A percentile compares a stretch with the other conserved stretches of the same genome.
phyloP scores from a whole-genome alignment of 2,113 vertebrate species.

The Plectropomus leopardus region DNA sequence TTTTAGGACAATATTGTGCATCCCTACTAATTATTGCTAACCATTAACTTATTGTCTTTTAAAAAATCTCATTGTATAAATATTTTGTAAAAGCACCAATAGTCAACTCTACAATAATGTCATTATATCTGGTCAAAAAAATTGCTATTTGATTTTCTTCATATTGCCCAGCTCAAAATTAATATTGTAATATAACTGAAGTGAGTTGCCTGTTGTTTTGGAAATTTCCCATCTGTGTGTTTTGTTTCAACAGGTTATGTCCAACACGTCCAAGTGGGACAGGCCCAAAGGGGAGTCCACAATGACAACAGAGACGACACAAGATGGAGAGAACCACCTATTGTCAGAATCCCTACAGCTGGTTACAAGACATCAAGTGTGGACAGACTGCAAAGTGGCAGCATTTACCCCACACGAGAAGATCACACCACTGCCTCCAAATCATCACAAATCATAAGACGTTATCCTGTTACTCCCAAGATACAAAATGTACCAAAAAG shows the following conservation, averaged over 20 bases:
- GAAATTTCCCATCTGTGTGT: no score
- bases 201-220: no score
- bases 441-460: not conserved
- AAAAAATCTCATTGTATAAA: no score
- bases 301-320: not conserved
- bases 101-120: no score
- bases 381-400: not conserved
- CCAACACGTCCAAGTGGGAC: not conserved
- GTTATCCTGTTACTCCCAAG: not conserved
- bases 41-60: no score
- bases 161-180: no score
- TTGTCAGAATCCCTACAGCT: not conserved
- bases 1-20: no score
- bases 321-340: not conserved
- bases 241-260: slow-evolving; percentile 17
- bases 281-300: not conserved
- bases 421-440: not conserved
- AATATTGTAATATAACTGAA: no score
- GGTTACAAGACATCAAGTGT: not conserved
- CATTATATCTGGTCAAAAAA: no score
- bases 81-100: no score
- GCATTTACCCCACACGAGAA: not conserved
- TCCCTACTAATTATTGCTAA: no score
- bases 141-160: no score
- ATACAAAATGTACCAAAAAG: not conserved